phyloP scores from a whole-genome alignment of 1,140 invertebrate species.

The Riptortus pedestris region DNA sequence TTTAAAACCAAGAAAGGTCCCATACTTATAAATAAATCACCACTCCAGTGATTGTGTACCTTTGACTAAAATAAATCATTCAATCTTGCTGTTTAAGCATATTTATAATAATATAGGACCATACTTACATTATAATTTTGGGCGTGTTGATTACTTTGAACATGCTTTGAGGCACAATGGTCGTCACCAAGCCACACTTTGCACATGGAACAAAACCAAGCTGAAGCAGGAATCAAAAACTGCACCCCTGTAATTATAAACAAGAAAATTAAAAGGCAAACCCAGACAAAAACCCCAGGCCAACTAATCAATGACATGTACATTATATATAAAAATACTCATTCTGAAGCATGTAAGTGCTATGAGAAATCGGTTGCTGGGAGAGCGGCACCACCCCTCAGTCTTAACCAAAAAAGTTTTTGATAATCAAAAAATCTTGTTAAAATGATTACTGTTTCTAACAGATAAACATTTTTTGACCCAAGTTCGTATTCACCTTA shows the following conservation, averaged over 20 bases:
- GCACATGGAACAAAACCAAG: conserved; percentile 83
- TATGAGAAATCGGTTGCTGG: not conserved
- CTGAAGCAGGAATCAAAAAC: conserved; percentile 70
- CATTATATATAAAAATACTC: not conserved
- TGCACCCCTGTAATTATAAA: conserved; percentile 57
- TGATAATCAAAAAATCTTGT: too few relatives aligned
- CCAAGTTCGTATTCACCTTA: not conserved
- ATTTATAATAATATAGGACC: too few relatives aligned
- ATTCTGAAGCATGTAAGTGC: not conserved
- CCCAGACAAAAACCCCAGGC: not conserved
- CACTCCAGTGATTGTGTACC: too few relatives aligned
- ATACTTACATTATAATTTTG: conserved; percentile 58
- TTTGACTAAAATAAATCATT: too few relatives aligned
- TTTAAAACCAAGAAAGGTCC: too few relatives aligned
- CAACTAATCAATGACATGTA: not conserved
- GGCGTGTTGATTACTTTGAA: conserved; percentile 65
- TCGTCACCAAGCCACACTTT: conserved; percentile 76
- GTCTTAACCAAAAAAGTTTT: not conserved
- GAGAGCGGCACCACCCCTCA: not conserved
- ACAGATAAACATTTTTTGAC: not conserved
- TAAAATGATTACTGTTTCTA: not conserved
- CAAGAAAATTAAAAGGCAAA: conserved; percentile 30
- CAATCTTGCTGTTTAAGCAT: too few relatives aligned
- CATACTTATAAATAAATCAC: too few relatives aligned
- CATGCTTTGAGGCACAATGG: conserved; percentile 70